These are phyloP conservation scores for Genyomyrus donnyi DNA, from an alignment of 2,113 vertebrate genomes.

Conservation along the genomic window DNA sequence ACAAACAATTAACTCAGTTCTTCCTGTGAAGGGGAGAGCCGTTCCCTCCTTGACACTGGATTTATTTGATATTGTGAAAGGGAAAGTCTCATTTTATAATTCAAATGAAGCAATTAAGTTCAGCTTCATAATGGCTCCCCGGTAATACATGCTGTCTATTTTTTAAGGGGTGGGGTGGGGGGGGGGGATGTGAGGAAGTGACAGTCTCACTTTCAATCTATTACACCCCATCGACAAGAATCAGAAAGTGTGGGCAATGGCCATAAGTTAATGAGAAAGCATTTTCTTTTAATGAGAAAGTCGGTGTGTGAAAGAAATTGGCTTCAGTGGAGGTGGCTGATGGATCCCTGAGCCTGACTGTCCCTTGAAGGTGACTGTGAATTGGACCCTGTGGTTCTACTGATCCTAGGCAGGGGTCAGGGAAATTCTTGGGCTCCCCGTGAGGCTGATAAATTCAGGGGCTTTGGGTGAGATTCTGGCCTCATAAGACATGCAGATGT, in stretches of 20 bases:
- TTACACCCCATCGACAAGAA: constrained; percentile 17
- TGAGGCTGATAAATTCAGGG: background rate
- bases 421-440: background rate
- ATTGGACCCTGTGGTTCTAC: background rate
- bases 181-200: background rate
- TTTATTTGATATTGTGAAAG: constrained; percentile 27
- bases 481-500: background rate
- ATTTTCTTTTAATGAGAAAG: constrained; percentile 12
- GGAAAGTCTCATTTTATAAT: constrained; percentile 32
- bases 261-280: constrained; percentile 26
- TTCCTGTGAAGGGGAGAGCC: background rate
- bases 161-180: background rate
- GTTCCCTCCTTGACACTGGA: constrained; percentile 22
- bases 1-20: background rate
- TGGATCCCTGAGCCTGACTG: background rate
- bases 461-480: background rate
- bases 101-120: constrained; percentile 36
- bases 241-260: constrained; percentile 16
- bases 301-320: background rate
- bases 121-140: constrained; percentile 19
- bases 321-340: background rate
- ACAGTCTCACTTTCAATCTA: constrained; percentile 18
- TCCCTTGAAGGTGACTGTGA: background rate
- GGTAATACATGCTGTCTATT: background rate
- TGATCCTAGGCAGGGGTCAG: background rate